Evolutionary conservation across 2,888 invertebrate species (phyloP).

Genomic region (Leptinotarsa haldemani): DNA sequence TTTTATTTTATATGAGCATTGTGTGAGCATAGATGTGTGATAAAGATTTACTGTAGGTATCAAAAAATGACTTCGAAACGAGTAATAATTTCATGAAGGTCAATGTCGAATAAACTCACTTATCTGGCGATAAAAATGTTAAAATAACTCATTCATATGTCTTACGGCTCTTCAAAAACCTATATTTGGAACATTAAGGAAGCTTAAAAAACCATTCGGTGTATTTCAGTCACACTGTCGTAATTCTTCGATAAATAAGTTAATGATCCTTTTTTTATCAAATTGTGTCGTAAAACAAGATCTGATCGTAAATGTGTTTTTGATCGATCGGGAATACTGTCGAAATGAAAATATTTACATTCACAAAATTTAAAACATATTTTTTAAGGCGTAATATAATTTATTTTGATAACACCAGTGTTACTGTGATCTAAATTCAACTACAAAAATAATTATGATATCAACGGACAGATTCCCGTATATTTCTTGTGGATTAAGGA

Average conservation of each 20-base stretch:
- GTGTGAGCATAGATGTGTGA: neutral
- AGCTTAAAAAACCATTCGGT: conserved; percentile 37
- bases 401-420: neutral
- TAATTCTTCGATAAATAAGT: conserved; percentile 23
- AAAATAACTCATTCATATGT: conserved; percentile 26
- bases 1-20: no score
- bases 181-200: conserved; percentile 36
- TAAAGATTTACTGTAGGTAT: conserved; percentile 15
- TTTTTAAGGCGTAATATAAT: neutral
- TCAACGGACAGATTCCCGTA: no score
- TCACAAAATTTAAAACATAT: neutral
- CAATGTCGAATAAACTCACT: conserved; percentile 29
- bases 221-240: conserved; percentile 36
- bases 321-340: conserved; percentile 27
- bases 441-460: neutral
- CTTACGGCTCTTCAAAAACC: conserved; percentile 15
- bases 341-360: conserved; percentile 21
- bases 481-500: no score
- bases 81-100: conserved; percentile 30
- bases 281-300: conserved; percentile 23
- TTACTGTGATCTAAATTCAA: neutral
- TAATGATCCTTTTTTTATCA: conserved; percentile 27
- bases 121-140: conserved; percentile 34
- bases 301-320: conserved; percentile 29
- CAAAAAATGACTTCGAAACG: conserved; percentile 22